These are phyloP conservation scores for Zaprionus kolodkinae DNA, from an alignment of 1,140 invertebrate species.

Conservation along the genomic window DNA sequence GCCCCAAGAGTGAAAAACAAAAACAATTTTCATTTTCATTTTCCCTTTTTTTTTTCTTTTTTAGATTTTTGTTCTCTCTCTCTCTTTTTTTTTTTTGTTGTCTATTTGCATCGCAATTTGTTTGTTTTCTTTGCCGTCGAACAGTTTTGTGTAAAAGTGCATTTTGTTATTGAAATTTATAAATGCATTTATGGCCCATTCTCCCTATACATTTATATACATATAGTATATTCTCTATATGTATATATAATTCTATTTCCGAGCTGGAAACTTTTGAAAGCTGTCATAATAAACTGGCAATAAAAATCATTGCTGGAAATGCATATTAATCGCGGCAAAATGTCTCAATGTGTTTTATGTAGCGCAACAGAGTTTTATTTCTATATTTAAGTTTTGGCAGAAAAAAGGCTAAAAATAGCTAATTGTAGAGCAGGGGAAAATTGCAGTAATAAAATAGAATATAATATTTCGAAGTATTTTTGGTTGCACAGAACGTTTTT, in stretches of 20 bases:
- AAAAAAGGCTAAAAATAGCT: neutral
- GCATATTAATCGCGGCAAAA: slow-evolving; percentile 2
- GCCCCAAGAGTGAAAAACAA: slow-evolving; percentile 27
- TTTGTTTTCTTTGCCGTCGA: slow-evolving; percentile 59
- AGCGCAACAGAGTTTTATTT: neutral
- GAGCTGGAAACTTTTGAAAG: slow-evolving; percentile 8
- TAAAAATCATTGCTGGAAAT: slow-evolving; percentile 11
- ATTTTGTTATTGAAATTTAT: slow-evolving; percentile 77
- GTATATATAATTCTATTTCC: neutral
- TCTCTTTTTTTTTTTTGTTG: slow-evolving; percentile 34
- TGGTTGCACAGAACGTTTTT: neutral
- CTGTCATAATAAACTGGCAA: slow-evolving; percentile 29
- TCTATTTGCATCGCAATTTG: slow-evolving; percentile 64
- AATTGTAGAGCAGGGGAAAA: no score
- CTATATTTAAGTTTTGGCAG: neutral
- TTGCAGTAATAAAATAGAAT: no score
- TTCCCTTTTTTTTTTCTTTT: slow-evolving; percentile 11
- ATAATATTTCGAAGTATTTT: no score
- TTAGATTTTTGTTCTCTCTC: neutral
- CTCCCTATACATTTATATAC: neutral
- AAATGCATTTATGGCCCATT: slow-evolving; percentile 49
- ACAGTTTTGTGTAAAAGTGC: slow-evolving; percentile 63
- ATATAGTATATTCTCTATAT: neutral
- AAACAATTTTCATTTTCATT: slow-evolving; percentile 26
- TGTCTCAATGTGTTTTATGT: neutral